Evolutionary conservation across 2,888 invertebrate species (phyloP).

Genomic region (Oligia fasciuncula): DNA sequence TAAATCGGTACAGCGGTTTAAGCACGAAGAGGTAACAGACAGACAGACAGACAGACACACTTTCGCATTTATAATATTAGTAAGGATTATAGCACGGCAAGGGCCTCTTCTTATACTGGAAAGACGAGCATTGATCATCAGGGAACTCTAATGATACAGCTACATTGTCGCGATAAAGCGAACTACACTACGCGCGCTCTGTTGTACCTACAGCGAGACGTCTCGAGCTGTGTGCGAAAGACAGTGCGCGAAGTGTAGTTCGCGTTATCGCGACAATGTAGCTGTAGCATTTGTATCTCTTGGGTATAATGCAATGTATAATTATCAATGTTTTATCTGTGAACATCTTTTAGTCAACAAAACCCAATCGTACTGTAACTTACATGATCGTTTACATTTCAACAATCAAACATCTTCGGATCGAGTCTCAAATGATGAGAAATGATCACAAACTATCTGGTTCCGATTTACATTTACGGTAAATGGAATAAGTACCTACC

Average conservation of each 20-base stretch:
- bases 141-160: not conserved
- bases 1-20: too few relatives aligned
- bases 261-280: not conserved
- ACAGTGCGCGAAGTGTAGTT: too few relatives aligned
- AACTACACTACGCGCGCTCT: too few relatives aligned
- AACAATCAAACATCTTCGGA: conserved; percentile 14
- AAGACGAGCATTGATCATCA: too few relatives aligned
- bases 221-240: too few relatives aligned
- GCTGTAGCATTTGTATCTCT: not conserved
- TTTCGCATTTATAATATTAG: too few relatives aligned
- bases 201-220: too few relatives aligned
- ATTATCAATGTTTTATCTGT: not conserved
- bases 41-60: too few relatives aligned
- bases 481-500: not conserved
- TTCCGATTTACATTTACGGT: not conserved
- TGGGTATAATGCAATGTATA: not conserved
- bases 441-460: not conserved
- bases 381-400: not conserved
- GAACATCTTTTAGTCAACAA: not conserved
- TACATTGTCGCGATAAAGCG: too few relatives aligned
- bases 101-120: too few relatives aligned
- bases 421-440: conserved; percentile 7
- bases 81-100: too few relatives aligned
- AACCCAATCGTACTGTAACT: not conserved
- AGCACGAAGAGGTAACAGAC: too few relatives aligned